Evolutionary conservation across 2,888 invertebrate genomes (phyloP), one percentile per base, ranked within the genome.

Genomic region (Falcaria lacertinaria): DNA sequence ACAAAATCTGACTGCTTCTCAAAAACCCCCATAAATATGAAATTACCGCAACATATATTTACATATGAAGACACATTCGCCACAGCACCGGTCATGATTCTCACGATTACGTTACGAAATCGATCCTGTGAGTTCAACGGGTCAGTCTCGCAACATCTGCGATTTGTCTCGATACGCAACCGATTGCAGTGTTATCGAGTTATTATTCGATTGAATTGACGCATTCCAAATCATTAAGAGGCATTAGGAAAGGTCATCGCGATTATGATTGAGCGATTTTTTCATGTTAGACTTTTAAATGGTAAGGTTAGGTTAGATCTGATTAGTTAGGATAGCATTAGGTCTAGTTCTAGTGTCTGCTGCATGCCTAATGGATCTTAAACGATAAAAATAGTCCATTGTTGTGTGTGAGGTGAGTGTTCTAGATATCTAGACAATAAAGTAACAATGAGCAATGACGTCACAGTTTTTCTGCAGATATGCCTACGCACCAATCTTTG

Each of bases 191-290:
- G 50, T 48, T 53, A 42, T 52, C 48, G 45, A 53, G 36, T 47
- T 54, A 54, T 60, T 62, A 59, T 45, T 39, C 60, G 51, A 65
- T 54, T 64, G 61, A 58, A 64, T 65, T 58, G 60, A 60, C 54
- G 58, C 58, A 61, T 71, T 62, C 46, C 56, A 61, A 67, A 60
- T 69, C 68, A 73, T 73, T 74, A 67, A 59, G 53, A 54, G 56
- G 58, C 52, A 64, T 66, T 72, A 64, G 43, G 2, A 69, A 73
- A 75, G 73, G 76, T 71, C 67, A 77, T 67, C 69, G 44, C 32
- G 64, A 72, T 74, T 57, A 40, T 25, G 51, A 49, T 53, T 41
- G 44, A 54, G 13, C 34, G 58, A 56, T 59, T 49, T 43, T 22
- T 37, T 37, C 8, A 8, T 6, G 22, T 36, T 19, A 11, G 17